phyloP scores from a whole-genome alignment of 2,888 invertebrate genomes.

The Polietes domitor region DNA sequence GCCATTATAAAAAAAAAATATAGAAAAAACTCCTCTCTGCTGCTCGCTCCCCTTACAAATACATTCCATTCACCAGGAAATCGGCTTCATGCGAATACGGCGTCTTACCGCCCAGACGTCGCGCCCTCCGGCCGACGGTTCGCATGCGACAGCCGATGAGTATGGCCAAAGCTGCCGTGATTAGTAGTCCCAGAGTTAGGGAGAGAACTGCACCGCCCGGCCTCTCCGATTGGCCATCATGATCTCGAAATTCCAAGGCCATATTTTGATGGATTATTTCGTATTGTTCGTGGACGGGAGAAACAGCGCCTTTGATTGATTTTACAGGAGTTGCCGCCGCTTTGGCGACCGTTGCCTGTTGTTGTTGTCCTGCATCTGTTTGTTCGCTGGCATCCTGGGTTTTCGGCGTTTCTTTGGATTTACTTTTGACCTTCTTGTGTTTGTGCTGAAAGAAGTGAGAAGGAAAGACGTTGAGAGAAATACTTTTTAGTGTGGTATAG shows the following conservation, averaged over 20 bases:
- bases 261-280: conserved; percentile 79
- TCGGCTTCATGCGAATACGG: conserved; percentile 96
- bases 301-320: conserved; percentile 62
- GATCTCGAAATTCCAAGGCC: conserved; percentile 81
- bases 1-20: conserved; percentile 64
- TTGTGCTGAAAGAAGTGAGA: conserved; percentile 71
- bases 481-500: no score
- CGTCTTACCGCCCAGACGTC: conserved; percentile 88
- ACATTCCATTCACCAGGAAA: conserved; percentile 99
- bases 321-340: neutral
- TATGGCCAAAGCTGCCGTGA: conserved; percentile 90
- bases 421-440: conserved; percentile 75
- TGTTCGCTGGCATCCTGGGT: conserved; percentile 71
- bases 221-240: conserved; percentile 85
- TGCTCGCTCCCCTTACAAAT: conserved; percentile 83
- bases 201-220: conserved; percentile 92
- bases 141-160: conserved; percentile 92
- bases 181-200: conserved; percentile 88
- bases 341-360: neutral
- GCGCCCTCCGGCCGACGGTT: conserved; percentile 87
- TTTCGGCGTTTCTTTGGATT: conserved; percentile 62
- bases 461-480: no score
- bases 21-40: conserved; percentile 7
- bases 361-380: conserved; percentile 71
- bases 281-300: conserved; percentile 79